Evolutionary conservation across 2,113 vertebrate species (phyloP).

Genomic region (Anguilla japonica): DNA sequence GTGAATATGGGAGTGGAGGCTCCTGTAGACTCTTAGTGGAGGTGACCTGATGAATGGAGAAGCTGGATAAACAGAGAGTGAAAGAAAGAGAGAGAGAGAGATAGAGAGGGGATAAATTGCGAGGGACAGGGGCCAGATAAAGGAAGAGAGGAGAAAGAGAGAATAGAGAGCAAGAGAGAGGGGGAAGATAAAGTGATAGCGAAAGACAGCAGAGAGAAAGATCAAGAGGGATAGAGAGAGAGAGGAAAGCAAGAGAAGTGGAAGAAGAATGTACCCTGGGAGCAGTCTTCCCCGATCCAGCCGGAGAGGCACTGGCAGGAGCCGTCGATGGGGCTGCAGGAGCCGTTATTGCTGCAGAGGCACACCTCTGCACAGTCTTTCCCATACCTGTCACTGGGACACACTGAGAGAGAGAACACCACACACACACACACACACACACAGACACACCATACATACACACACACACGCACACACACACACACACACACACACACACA

Average conservation of each 20-base stretch:
- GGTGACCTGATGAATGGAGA: neutral
- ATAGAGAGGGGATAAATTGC: neutral
- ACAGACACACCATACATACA: neutral
- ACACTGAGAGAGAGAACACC: conserved; percentile 67
- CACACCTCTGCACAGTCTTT: conserved; percentile 80
- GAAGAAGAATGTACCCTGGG: conserved; percentile 72
- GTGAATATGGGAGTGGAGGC: conserved; percentile 27
- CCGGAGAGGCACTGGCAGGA: conserved; percentile 90
- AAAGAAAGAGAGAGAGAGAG: neutral
- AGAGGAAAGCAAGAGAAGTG: neutral
- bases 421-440: neutral
- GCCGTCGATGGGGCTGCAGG: conserved; percentile 87
- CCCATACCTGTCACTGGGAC: conserved; percentile 83
- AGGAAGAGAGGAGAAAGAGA: no score
- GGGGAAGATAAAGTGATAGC: no score
- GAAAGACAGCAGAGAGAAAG: neutral
- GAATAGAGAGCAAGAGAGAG: no score
- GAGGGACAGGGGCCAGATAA: no score
- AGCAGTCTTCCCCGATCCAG: conserved; percentile 88
- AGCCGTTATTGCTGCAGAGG: conserved; percentile 85
- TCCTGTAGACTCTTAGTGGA: neutral
- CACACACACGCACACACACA: conserved; percentile 35
- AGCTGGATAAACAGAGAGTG: neutral
- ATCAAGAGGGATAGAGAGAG: neutral
- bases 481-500: conserved; percentile 17